phyloP scores from a whole-genome alignment of 2,888 invertebrate species.

The Leptinotarsa tumamoca region DNA sequence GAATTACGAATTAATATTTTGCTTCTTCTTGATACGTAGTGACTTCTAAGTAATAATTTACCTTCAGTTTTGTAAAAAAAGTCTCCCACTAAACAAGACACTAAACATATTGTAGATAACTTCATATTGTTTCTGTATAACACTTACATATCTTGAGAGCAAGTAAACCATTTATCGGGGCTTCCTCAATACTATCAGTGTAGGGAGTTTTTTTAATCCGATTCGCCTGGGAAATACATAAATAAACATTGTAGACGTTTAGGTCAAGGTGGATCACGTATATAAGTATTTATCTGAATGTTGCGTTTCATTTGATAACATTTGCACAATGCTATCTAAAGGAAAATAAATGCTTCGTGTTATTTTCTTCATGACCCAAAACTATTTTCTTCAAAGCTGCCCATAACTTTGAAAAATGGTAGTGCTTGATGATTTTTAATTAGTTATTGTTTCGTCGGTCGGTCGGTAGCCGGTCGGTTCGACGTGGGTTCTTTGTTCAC shows the following conservation, averaged over 20 bases:
- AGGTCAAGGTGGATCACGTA: not conserved
- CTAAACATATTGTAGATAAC: not conserved
- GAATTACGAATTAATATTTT: too few species aligned
- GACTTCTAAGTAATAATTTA: not conserved
- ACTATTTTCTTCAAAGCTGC: too few species aligned
- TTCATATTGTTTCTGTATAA: not conserved
- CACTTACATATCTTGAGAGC: not conserved
- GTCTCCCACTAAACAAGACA: not conserved
- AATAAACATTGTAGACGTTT: not conserved
- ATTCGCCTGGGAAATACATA: not conserved
- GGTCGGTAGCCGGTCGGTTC: too few species aligned
- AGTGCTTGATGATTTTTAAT: too few species aligned
- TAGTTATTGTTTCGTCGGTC: too few species aligned
- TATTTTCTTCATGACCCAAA: too few species aligned
- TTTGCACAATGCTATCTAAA: not conserved
- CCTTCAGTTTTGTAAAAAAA: not conserved
- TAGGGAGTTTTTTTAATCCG: not conserved
- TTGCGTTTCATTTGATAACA: not conserved
- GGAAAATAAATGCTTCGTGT: not conserved
- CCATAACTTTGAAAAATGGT: too few species aligned
- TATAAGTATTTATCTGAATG: not conserved
- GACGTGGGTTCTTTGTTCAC: too few species aligned
- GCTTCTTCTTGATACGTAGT: too few species aligned
- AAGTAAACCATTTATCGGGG: not conserved
- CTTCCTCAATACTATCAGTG: not conserved